Base-by-base conservation (phyloP, 1,140 invertebrate species). In the Drosophila quadrilineata region DNA sequence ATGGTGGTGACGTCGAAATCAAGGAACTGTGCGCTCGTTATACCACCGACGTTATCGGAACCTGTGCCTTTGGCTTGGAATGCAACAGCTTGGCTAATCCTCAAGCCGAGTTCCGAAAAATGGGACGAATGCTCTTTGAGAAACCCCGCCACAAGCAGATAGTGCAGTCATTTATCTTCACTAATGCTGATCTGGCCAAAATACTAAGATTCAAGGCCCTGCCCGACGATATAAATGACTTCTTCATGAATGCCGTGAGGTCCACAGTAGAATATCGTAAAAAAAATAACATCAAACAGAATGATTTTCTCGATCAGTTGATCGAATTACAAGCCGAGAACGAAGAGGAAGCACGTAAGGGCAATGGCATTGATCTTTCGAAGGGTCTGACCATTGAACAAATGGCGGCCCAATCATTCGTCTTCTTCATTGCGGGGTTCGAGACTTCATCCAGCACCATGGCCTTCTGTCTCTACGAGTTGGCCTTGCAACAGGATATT, bases 341-440 rank as follows among this genome's bases (percentile, higher is more conserved):
- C 1, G 36, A 66, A 49, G 36, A 22, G 0, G 70, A 77, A 73
- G 73, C 31, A 22, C 57, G 1, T 1, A 28, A 43, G 1, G 53
- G 62, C 2, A 58, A 50, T 6, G 75, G 63, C 3, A 88, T 88
- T 9, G 72, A 88, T 41, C 45, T 85, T 0, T 70, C 64, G 6
- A 70, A 84, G 2, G 77, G 77, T 9, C 9, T 73, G 0, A 29
- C 36, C 8, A 84, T 75, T 9, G 53, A 79, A 2, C 64, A 90
- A 9, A 62, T 93, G 3, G 88, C 91, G 0, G 91, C 91, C 0
- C 93, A 94, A 46, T 90, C 91, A 0, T 90, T 94, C 48, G 69
- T 93, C 0, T 94, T 94, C 75, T 92, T 94, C 63, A 70, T 94
- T 1, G 94, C 93, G 0, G 89, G 89, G 0, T 89, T 88, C 31